Percentiles rank a stretch among this genome's conserved stretches.
These are phyloP conservation scores for Scolopax mira DNA, from an alignment of 2,113 vertebrate species.

Conservation along the genomic window DNA sequence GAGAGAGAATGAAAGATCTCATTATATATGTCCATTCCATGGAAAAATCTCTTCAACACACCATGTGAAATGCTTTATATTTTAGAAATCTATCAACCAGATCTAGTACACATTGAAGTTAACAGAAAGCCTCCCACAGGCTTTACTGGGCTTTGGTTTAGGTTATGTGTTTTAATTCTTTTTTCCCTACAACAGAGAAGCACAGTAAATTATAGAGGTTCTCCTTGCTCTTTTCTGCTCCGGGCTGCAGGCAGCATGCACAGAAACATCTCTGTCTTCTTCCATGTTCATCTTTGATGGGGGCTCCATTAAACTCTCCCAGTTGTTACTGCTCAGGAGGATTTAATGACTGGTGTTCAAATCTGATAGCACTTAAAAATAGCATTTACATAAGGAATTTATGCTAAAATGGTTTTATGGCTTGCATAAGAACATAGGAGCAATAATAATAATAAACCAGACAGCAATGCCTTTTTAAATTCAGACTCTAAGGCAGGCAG, in stretches of 20 bases:
- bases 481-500: not conserved
- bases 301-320: constrained; percentile 22
- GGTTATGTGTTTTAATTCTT: constrained; percentile 45
- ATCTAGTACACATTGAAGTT: constrained; percentile 37
- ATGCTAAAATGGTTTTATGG: not conserved
- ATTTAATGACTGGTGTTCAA: constrained; percentile 31
- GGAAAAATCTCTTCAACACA: constrained; percentile 35
- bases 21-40: not conserved
- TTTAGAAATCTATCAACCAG: constrained; percentile 44
- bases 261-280: constrained; percentile 31
- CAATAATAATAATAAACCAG: not conserved
- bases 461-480: not conserved
- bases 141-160: constrained; percentile 46
- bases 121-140: constrained; percentile 53
- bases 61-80: constrained; percentile 27
- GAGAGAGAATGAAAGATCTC: constrained; percentile 17
- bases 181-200: constrained; percentile 32
- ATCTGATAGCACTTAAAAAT: constrained; percentile 4
- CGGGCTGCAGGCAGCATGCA: constrained; percentile 16
- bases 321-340: constrained; percentile 30
- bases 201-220: constrained; percentile 46
- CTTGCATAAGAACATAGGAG: not conserved
- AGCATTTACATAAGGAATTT: not conserved
- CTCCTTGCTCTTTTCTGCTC: constrained; percentile 37
- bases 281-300: constrained; percentile 38